Evolutionary conservation across 2,888 invertebrate species (phyloP).

Genomic region (Lepidochrysops patricia): DNA sequence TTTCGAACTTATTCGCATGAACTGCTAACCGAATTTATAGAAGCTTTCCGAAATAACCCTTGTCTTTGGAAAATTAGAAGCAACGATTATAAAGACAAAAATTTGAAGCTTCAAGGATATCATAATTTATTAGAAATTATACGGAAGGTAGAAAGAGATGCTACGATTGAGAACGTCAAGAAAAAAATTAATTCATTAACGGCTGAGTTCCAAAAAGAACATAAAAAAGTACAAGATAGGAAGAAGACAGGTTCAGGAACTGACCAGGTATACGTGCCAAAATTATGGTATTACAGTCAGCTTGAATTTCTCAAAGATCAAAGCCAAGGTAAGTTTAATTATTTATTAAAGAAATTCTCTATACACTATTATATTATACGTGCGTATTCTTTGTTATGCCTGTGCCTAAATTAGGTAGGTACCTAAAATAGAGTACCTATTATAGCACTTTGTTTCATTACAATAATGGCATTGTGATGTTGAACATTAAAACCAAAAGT

Average conservation of each 20-base stretch:
- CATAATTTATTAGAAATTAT: constrained; percentile 19
- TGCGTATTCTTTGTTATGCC: neutral
- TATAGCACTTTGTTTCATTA: neutral
- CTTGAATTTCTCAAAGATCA: constrained; percentile 21
- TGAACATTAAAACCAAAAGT: neutral
- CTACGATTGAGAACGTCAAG: constrained; percentile 20
- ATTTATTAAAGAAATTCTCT: neutral
- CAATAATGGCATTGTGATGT: neutral
- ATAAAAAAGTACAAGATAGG: constrained; percentile 20
- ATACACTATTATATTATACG: neutral
- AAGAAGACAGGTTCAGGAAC: constrained; percentile 21
- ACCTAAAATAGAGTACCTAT: neutral
- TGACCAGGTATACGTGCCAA: constrained; percentile 21
- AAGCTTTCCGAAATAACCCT: constrained; percentile 22
- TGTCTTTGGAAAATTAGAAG: constrained; percentile 24
- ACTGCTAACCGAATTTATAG: constrained; percentile 23
- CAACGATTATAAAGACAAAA: constrained; percentile 22
- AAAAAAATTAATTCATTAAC: constrained; percentile 16
- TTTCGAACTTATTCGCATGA: constrained; percentile 23
- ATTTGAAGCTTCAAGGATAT: constrained; percentile 20
- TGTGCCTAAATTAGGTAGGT: neutral
- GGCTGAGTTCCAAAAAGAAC: constrained; percentile 22
- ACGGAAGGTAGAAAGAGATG: constrained; percentile 22
- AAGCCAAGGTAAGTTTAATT: neutral
- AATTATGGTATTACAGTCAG: constrained; percentile 21